Evolutionary conservation across 1,140 invertebrate species (phyloP).

Genomic region (Atopsyche davidsoni): DNA sequence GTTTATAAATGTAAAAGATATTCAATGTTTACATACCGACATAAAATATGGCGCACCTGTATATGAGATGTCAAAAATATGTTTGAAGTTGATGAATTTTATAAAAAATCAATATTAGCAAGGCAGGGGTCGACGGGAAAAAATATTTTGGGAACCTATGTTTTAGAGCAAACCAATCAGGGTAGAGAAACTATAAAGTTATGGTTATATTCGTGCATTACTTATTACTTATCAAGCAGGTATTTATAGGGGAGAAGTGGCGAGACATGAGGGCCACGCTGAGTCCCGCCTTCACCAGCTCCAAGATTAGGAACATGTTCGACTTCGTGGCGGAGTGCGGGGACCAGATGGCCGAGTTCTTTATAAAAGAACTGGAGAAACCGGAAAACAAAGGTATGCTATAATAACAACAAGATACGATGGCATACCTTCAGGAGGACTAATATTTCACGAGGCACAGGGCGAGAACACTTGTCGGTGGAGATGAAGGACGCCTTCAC

Average conservation of each 20-base stretch:
- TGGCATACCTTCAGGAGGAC: not conserved
- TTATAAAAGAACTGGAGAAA: conserved; percentile 4
- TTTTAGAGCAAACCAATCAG: too few relatives aligned
- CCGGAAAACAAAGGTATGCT: not conserved
- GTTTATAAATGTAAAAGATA: too few relatives aligned
- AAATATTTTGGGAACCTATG: too few relatives aligned
- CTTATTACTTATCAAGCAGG: too few relatives aligned
- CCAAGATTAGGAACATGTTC: conserved; percentile 44
- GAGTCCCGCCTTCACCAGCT: conserved; percentile 45
- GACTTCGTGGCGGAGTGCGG: conserved; percentile 33
- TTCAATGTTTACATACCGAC: too few relatives aligned
- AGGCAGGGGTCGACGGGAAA: too few relatives aligned
- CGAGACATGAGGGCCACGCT: conserved; percentile 44
- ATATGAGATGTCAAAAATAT: too few relatives aligned
- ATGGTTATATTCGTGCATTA: too few relatives aligned
- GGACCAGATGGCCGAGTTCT: conserved; percentile 22
- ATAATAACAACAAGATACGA: not conserved
- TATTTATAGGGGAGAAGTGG: conserved; percentile 38
- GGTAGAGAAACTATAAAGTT: too few relatives aligned
- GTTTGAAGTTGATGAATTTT: too few relatives aligned
- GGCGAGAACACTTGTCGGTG: conserved; percentile 6
- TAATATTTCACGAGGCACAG: not conserved
- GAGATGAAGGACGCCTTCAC: conserved; percentile 40
- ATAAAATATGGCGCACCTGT: too few relatives aligned
- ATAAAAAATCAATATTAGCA: too few relatives aligned